These are phyloP conservation scores for Echinarachnius parma DNA, from an alignment of 53 echinoderm and acorn worm genomes.

Conservation along the genomic window DNA sequence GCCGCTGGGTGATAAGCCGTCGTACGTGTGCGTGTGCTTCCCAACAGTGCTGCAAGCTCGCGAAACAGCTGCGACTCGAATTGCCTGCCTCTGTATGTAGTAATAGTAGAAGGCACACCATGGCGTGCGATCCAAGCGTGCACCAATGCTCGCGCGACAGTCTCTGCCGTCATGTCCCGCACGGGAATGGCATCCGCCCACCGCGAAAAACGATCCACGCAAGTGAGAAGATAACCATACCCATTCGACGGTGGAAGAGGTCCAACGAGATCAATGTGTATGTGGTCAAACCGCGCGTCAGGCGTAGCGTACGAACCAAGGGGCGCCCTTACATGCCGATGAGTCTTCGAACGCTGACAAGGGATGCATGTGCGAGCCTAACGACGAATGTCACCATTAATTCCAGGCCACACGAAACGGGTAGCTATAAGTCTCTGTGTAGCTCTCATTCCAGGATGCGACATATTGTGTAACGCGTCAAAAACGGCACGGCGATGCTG, in stretches of 20 bases:
- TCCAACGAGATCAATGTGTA: constrained; percentile 58
- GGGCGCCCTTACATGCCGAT: constrained; percentile 56
- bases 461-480: constrained; percentile 52
- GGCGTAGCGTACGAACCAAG: constrained; percentile 32
- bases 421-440: constrained; percentile 35
- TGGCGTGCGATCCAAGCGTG: constrained; percentile 43
- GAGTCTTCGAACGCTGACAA: constrained; percentile 55
- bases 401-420: constrained; percentile 56
- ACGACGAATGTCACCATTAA: constrained; percentile 41
- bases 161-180: constrained; percentile 57
- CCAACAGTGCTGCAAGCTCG: constrained; percentile 21
- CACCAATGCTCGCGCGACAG: constrained; percentile 52
- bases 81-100: constrained; percentile 57
- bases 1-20: constrained; percentile 58
- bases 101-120: constrained; percentile 43
- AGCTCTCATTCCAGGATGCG: constrained; percentile 60
- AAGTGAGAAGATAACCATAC: constrained; percentile 38
- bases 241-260: constrained; percentile 52
- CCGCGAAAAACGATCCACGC: too few species aligned
- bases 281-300: constrained; percentile 49
- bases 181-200: constrained; percentile 62
- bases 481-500: constrained; percentile 36
- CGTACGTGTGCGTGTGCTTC: constrained; percentile 42
- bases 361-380: constrained; percentile 48
- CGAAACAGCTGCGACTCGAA: constrained; percentile 58